A percentile compares a stretch with the other conserved stretches of the same genome.
Evolutionary conservation across 2,888 invertebrate species (phyloP).

Genomic region (Hypsopygia costalis): DNA sequence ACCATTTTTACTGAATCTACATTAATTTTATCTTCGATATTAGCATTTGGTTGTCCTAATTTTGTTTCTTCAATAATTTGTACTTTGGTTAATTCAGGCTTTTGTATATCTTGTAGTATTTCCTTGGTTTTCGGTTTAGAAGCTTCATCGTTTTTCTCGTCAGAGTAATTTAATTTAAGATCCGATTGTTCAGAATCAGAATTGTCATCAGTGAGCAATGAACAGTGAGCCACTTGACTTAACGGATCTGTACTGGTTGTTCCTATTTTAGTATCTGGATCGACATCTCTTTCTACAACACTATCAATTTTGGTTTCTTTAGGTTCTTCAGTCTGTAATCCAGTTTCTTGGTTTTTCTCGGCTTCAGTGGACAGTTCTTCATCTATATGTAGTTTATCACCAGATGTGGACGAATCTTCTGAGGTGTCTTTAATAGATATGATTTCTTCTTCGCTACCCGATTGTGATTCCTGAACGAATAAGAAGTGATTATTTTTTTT

Average conservation of each 20-base stretch:
- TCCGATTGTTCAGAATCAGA: conserved; percentile 52
- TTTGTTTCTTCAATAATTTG: too few species aligned
- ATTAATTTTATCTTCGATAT: neutral
- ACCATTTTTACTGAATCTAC: neutral
- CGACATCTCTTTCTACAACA: conserved; percentile 12
- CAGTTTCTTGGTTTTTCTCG: conserved; percentile 2
- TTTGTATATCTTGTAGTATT: too few species aligned
- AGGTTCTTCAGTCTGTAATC: neutral
- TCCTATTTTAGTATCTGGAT: conserved; percentile 9
- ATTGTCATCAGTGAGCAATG: conserved; percentile 65
- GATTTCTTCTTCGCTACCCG: conserved; percentile 36
- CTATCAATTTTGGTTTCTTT: conserved; percentile 8
- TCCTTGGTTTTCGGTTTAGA: too few species aligned
- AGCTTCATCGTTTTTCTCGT: conserved; percentile 29
- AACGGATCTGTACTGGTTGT: conserved; percentile 31
- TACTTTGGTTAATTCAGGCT: too few species aligned
- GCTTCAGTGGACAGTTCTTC: conserved; percentile 23
- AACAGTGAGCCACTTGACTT: conserved; percentile 49
- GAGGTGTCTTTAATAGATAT: conserved; percentile 49
- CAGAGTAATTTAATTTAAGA: conserved; percentile 50
- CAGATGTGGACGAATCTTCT: conserved; percentile 27
- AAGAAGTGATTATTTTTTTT: neutral
- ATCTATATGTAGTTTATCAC: conserved; percentile 29
- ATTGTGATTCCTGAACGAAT: conserved; percentile 27
- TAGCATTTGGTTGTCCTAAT: too few species aligned